A percentile compares a stretch with the other conserved stretches of the same genome.
These are phyloP conservation scores for Eriosoma lanigerum DNA, from an alignment of 1,140 invertebrate genomes.

Conservation along the genomic window DNA sequence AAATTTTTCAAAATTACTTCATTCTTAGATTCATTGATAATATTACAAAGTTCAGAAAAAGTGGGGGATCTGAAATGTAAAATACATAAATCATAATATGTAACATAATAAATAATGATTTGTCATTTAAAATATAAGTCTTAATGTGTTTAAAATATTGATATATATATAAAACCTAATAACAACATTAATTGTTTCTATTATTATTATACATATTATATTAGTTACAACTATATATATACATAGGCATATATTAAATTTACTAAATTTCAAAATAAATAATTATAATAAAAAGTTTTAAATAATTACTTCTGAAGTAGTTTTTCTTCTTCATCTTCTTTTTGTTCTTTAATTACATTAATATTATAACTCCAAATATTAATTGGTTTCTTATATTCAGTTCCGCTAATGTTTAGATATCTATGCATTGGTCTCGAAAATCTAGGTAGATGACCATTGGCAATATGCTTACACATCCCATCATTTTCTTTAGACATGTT, in stretches of 20 bases:
- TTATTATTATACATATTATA: too few species aligned
- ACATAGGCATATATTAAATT: too few species aligned
- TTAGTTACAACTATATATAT: too few species aligned
- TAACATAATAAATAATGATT: too few species aligned
- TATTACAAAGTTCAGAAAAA: conserved; percentile 28
- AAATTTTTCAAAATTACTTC: conserved; percentile 38
- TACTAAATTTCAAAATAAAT: background rate
- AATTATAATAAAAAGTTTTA: too few species aligned
- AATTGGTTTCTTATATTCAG: conserved; percentile 23
- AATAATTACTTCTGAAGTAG: conserved; percentile 27
- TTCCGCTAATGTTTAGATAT: background rate
- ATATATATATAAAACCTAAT: too few species aligned
- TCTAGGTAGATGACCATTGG: conserved; percentile 26
- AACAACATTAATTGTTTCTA: too few species aligned
- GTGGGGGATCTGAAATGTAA: background rate
- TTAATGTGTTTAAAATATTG: too few species aligned
- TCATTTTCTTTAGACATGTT: background rate
- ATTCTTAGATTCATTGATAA: conserved; percentile 35
- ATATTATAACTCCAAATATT: conserved; percentile 41
- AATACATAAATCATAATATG: too few species aligned
- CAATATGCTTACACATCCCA: background rate
- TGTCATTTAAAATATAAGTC: too few species aligned
- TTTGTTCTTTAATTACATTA: conserved; percentile 13
- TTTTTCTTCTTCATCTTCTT: conserved; percentile 32
- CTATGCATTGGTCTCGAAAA: background rate